Evolutionary conservation across 2,888 invertebrate species (phyloP).

Genomic region (Ectemnius lituratus): DNA sequence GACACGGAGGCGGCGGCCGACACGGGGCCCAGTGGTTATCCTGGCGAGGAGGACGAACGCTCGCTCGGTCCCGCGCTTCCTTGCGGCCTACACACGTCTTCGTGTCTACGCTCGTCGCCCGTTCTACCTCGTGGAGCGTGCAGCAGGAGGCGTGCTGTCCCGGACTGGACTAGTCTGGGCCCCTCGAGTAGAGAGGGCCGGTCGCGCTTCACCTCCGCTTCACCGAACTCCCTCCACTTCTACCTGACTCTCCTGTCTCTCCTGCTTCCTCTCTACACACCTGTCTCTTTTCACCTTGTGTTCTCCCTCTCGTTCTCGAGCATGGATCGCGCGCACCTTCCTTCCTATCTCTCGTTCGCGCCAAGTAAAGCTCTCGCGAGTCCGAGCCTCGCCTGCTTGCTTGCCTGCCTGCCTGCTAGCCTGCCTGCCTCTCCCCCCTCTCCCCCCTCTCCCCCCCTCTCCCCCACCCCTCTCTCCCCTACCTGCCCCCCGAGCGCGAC

Average conservation of each 20-base stretch:
- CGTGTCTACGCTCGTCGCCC: conserved; percentile 61
- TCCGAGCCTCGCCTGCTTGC: conserved; percentile 26
- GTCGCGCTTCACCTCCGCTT: conserved; percentile 75
- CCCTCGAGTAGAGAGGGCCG: conserved; percentile 76
- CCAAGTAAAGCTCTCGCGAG: conserved; percentile 36
- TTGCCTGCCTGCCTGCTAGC: neutral
- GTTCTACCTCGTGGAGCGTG: conserved; percentile 76
- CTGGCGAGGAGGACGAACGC: conserved; percentile 38
- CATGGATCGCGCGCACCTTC: conserved; percentile 16
- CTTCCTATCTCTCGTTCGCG: conserved; percentile 40
- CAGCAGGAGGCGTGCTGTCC: conserved; percentile 78
- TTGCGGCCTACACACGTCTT: conserved; percentile 57
- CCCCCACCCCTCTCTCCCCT: conserved; percentile 44
- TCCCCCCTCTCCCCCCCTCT: no score
- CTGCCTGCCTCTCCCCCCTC: conserved; percentile 56
- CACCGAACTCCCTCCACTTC: conserved; percentile 67
- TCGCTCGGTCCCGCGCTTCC: conserved; percentile 49
- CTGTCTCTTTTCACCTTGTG: neutral
- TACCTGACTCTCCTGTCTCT: conserved; percentile 53
- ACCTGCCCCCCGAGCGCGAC: conserved; percentile 44
- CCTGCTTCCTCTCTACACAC: conserved; percentile 34
- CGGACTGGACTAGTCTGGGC: conserved; percentile 77
- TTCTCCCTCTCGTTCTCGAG: conserved; percentile 32
- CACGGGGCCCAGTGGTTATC: conserved; percentile 36
- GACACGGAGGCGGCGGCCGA: conserved; percentile 17